A percentile compares a stretch with the other conserved stretches of the same genome.
phyloP scores from a whole-genome alignment of 2,797 vertebrate species.

The Poeciliopsis gracilis region DNA sequence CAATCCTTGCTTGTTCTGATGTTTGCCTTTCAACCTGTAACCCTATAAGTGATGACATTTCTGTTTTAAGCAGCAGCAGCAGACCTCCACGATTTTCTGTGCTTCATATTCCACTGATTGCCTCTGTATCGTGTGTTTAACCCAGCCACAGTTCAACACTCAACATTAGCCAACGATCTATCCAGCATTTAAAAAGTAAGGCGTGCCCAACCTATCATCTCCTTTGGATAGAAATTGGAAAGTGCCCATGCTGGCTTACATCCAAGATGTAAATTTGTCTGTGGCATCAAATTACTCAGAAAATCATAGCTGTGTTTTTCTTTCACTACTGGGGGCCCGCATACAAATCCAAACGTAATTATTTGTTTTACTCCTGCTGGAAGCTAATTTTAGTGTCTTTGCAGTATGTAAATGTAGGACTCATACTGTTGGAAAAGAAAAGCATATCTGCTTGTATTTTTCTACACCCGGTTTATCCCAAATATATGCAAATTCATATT shows the following conservation, averaged over 20 bases:
- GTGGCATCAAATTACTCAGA: slow-evolving; percentile 38
- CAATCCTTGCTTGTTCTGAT: slow-evolving; percentile 19
- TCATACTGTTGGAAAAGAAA: slow-evolving; percentile 22
- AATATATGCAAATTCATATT: background rate
- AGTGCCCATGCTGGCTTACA: slow-evolving; percentile 39
- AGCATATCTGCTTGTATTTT: background rate
- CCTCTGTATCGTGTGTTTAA: slow-evolving; percentile 40
- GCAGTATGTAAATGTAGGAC: slow-evolving; percentile 28
- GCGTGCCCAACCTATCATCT: slow-evolving; percentile 30
- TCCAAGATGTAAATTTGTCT: slow-evolving; percentile 31
- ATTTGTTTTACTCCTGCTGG: slow-evolving; percentile 30
- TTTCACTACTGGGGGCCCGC: slow-evolving; percentile 15
- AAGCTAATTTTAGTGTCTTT: slow-evolving; percentile 41
- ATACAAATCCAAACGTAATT: slow-evolving; percentile 35
- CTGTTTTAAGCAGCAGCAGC: slow-evolving; percentile 38
- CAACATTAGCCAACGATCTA: slow-evolving; percentile 60
- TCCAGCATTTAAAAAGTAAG: slow-evolving; percentile 47
- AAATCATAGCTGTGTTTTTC: slow-evolving; percentile 21
- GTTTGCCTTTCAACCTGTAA: slow-evolving; percentile 28
- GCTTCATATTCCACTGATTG: slow-evolving; percentile 56
- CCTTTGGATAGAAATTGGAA: slow-evolving; percentile 42
- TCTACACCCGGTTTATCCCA: background rate
- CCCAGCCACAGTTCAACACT: slow-evolving; percentile 37
- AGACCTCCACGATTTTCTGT: slow-evolving; percentile 25
- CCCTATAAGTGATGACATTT: slow-evolving; percentile 18